Base-by-base conservation (phyloP, 1,140 invertebrate species). In the Temnothorax curvispinosus region DNA sequence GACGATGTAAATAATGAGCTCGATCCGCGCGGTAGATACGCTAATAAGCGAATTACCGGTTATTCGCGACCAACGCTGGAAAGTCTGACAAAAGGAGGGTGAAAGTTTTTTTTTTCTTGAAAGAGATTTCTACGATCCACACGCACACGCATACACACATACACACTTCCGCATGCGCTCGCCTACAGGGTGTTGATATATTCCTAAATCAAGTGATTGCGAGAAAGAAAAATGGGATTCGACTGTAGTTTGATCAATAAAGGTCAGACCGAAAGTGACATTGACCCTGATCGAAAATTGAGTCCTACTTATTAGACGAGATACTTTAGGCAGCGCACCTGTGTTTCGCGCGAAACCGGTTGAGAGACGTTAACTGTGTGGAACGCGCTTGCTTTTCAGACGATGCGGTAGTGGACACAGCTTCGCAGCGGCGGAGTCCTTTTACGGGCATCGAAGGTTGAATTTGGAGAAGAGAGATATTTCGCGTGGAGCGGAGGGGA, bases 311-410 rank as follows among this genome's bases (percentile, higher is more conserved):
- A 84, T 81, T 71, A 81, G 78, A 81, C 47, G 47, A 75, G 54
- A 60, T 82, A 75, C 15, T 56, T 81, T 38, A 58, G 13, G 64
- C 47, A 11, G 58, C 56, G 41, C 69, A 84, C 69, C 41, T 74
- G 54, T 60, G 13, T 75, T 41, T 84, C 69, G 41, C 18, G 32
- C n/a, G n/a, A 60, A 74, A 84, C 54, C 69, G 32, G 62, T 84
- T 41, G 41, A 47, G 13, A 13, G n/a, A 1, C 69, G 18, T 41
- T 84, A 75, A 84, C 35, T 4, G 7, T 4, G 7, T 54, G 18
- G 41, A 27, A 75, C 44, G 56, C 41, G 41, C 32, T 84, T 84
- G 44, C 13, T 84, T 81, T 84, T 75, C 80, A 84, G 80, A 84
- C 41, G 67, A 82, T 41, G 54, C 80, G 44, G 54, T 74, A 74